A percentile compares a stretch with the other conserved stretches of the same genome.
Evolutionary conservation across 1,140 invertebrate species (phyloP).

Genomic region (Scaptomyza pallida): DNA sequence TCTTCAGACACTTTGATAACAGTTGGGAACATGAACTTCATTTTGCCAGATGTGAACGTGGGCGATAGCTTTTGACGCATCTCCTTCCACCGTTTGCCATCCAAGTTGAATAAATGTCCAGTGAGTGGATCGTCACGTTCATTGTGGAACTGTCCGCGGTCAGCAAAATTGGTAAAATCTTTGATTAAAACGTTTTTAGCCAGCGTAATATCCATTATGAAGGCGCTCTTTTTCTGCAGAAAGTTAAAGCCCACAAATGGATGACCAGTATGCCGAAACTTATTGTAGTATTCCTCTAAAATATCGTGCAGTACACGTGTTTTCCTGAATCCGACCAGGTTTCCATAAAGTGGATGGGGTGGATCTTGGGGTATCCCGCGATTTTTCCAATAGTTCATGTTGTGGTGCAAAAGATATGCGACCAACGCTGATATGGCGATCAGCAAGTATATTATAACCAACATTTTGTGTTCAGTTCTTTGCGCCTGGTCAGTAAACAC

Average conservation of each 20-base stretch:
- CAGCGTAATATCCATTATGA: constrained; percentile 67
- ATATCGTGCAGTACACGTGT: constrained; percentile 32
- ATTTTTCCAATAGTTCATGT: constrained; percentile 81
- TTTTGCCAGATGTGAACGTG: constrained; percentile 85
- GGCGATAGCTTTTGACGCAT: constrained; percentile 84
- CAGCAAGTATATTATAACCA: constrained; percentile 49
- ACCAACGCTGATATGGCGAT: constrained; percentile 48
- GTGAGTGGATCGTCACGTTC: constrained; percentile 80
- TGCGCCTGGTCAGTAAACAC: neutral
- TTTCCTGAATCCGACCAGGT: constrained; percentile 63
- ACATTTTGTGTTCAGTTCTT: constrained; percentile 33
- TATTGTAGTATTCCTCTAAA: constrained; percentile 49
- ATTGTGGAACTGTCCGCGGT: constrained; percentile 84
- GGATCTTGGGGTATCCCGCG: constrained; percentile 83
- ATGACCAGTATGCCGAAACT: constrained; percentile 54
- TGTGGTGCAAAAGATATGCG: constrained; percentile 46
- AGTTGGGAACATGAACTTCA: constrained; percentile 86
- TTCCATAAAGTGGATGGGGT: constrained; percentile 78
- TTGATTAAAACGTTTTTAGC: constrained; percentile 85
- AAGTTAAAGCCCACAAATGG: constrained; percentile 69
- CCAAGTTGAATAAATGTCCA: constrained; percentile 73
- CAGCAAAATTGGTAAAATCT: constrained; percentile 86
- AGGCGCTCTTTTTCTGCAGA: constrained; percentile 43
- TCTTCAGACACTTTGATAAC: constrained; percentile 75
- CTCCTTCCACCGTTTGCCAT: constrained; percentile 84